Evolutionary conservation across 2,113 vertebrate species (phyloP), one percentile per base, ranked within the genome.

Genomic region (Colaptes auratus): DNA sequence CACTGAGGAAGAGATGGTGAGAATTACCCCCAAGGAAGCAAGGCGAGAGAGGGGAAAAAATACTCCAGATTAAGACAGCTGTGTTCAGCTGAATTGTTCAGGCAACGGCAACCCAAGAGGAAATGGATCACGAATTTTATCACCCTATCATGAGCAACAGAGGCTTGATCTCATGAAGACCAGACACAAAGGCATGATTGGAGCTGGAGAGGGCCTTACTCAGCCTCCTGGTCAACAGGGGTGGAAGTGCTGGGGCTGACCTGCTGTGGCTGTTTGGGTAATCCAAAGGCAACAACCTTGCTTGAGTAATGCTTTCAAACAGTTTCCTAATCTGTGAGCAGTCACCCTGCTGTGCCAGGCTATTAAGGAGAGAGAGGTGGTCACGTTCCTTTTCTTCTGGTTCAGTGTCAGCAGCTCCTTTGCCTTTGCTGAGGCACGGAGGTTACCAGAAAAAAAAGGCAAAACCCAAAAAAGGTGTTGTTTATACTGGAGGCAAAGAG

Each of bases 111-210:
- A 35, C 16, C 7, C 8, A 60, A 46, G 35, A 52, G 61, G 81
- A 90, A 63, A 2, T 7, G 31, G 28, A 36, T 19, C 10, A 15
- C 14, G 7, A 12, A 42, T 70, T 80, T 56, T 14, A 15, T 31
- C 2, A 0, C 5, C 1, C 0, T 35, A 27, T 25, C 11, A 7
- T 4, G 16, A 72, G n/a, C n/a, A n/a, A n/a, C 0, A 0, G 80
- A 82, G 33, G 33, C 31, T 48, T 48, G 28, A 15, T 78, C 27
- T 55, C 6, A 2, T 0, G 3, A 63, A 8, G 2, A 1, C 4
- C 1, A 65, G 69, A 59, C 1, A 2, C 39, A 28, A 5, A 30
- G 27, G 33, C n/a, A 36, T 15, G 31, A 76, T 11, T 0, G 1
- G 59, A 84, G 70, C 27, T 6, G 4, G 3, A 18, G 13, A 65